Evolutionary conservation across 2,797 vertebrate genomes (phyloP).

Genomic region (Lacerta bilineata): DNA sequence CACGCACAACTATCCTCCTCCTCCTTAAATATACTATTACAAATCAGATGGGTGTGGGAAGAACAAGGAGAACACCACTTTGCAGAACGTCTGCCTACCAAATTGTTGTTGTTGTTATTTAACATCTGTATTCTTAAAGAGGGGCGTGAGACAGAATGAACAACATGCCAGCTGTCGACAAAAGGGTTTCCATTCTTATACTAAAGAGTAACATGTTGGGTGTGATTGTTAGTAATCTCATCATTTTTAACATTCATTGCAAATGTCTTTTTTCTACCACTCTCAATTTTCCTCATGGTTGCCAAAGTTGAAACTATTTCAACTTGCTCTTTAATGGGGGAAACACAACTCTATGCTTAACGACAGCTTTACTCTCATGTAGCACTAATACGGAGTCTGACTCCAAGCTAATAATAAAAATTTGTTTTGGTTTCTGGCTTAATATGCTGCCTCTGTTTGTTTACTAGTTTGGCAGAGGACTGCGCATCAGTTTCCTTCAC

Average conservation of each 20-base stretch:
- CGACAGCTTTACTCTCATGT: no score
- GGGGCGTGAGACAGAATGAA: not conserved
- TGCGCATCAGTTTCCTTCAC: no score
- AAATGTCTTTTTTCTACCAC: no score
- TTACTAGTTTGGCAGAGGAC: conserved; percentile 34
- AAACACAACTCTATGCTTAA: not conserved
- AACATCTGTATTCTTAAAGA: not conserved
- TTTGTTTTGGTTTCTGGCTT: conserved; percentile 27
- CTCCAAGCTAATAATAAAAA: no score
- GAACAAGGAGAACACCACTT: not conserved
- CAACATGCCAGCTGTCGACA: not conserved
- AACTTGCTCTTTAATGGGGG: not conserved
- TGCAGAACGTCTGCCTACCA: not conserved
- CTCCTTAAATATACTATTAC: not conserved
- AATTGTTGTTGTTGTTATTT: no score
- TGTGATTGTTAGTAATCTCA: not conserved
- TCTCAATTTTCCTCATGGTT: not conserved
- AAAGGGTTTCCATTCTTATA: not conserved
- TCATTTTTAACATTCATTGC: not conserved
- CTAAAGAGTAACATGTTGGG: not conserved
- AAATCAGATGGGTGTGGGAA: not conserved
- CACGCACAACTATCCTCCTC: not conserved
- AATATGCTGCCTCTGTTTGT: not conserved
- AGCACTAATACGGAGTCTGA: no score
- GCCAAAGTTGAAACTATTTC: not conserved